phyloP scores from a whole-genome alignment of 2,113 vertebrate genomes.

The Thalassarche chlororhynchos region DNA sequence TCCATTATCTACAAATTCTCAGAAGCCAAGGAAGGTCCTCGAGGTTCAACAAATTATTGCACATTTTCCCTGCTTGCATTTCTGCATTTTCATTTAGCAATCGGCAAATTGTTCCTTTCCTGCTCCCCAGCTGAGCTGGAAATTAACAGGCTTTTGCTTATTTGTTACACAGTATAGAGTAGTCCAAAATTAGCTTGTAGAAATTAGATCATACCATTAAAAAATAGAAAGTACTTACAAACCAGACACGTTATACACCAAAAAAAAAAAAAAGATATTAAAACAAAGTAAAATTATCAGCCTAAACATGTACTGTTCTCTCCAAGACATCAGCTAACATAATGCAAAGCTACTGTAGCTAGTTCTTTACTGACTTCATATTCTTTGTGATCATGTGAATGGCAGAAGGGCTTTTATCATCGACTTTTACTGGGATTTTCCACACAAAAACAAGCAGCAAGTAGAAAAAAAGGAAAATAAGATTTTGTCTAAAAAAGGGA shows the following conservation, averaged over 20 bases:
- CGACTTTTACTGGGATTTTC: background rate
- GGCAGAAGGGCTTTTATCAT: background rate
- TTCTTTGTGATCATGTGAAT: background rate
- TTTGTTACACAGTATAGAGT: background rate
- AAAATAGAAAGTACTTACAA: background rate
- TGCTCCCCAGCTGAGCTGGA: background rate
- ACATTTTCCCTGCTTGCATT: background rate
- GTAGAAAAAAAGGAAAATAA: background rate
- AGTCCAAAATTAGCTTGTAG: background rate
- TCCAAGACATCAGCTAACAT: background rate
- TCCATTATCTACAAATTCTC: background rate
- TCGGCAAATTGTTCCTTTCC: rapidly evolving
- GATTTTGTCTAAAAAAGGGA: background rate
- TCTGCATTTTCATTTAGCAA: background rate
- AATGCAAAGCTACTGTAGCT: background rate
- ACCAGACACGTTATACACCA: background rate
- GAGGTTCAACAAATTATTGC: background rate
- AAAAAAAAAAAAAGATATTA: background rate
- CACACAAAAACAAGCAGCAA: background rate
- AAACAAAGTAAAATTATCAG: background rate
- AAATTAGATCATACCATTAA: background rate
- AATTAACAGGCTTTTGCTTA: background rate
- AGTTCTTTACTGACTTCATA: background rate
- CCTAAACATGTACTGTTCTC: background rate
- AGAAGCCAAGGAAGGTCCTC: background rate